Conservation (phyloP, 2,888 invertebrate species). For the Apamea anceps region DNA sequence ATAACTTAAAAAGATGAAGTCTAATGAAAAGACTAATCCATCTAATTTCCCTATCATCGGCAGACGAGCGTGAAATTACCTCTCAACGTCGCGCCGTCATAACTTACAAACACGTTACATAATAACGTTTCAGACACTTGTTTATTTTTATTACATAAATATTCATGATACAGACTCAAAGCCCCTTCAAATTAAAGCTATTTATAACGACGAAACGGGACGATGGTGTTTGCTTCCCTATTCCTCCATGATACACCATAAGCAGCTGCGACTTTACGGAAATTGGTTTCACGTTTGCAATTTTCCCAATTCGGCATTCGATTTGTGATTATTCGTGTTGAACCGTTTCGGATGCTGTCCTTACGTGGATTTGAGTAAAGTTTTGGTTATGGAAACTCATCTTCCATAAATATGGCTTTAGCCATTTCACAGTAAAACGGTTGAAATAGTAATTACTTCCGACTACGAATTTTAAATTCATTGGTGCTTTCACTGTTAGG, state of each 20-base stretch:
- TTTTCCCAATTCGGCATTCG: slow-evolving; percentile 52
- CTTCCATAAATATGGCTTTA: not conserved
- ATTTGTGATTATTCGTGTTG: slow-evolving; percentile 42
- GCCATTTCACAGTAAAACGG: not conserved
- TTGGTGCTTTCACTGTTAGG: not conserved
- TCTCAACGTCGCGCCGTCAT: slow-evolving; percentile 51
- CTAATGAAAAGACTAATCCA: slow-evolving; percentile 31
- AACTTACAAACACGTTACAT: slow-evolving; percentile 49
- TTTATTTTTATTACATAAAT: slow-evolving; percentile 62
- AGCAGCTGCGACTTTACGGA: slow-evolving; percentile 58
- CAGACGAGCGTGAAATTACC: slow-evolving; percentile 57
- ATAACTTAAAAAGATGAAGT: slow-evolving; percentile 33
- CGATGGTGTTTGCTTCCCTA: slow-evolving; percentile 47
- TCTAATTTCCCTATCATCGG: slow-evolving; percentile 51
- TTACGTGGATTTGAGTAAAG: slow-evolving; percentile 15
- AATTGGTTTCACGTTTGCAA: slow-evolving; percentile 67
- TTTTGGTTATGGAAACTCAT: slow-evolving; percentile 3
- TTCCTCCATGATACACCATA: slow-evolving; percentile 42
- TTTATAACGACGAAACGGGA: slow-evolving; percentile 38
- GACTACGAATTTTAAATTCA: not conserved
- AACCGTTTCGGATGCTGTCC: slow-evolving; percentile 14
- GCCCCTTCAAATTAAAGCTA: slow-evolving; percentile 47
- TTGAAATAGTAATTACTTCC: not conserved
- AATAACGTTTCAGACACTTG: slow-evolving; percentile 53
- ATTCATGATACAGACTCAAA: slow-evolving; percentile 54